These are phyloP conservation scores for Spongia lamella DNA, from an alignment of 37 sponge, comb jelly and placozoan species.

Conservation along the genomic window DNA sequence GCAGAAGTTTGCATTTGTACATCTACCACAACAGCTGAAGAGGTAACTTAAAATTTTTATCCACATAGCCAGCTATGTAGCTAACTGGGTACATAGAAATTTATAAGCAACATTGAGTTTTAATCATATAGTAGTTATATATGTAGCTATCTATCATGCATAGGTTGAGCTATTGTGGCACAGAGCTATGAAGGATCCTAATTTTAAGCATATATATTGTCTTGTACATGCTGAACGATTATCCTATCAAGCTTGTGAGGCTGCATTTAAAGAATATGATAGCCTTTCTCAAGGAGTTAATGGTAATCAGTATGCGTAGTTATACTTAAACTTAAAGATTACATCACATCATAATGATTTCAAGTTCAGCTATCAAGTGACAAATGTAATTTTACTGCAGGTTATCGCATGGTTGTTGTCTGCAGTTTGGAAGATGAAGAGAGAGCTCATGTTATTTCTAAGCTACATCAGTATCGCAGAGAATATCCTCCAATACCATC, in stretches of 20 bases:
- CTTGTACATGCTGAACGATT: conserved; percentile 69
- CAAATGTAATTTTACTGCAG: no score
- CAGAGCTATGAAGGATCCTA: conserved; percentile 69
- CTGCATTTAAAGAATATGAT: conserved; percentile 12
- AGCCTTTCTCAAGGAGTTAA: no score
- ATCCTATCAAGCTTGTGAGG: conserved; percentile 57
- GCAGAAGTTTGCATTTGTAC: conserved; percentile 70
- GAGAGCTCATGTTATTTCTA: no score
- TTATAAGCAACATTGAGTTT: background rate
- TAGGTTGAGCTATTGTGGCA: conserved; percentile 66
- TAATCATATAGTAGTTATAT: background rate
- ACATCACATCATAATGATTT: no score
- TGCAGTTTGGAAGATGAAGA: no score
- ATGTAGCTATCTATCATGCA: background rate
- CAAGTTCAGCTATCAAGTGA: no score
- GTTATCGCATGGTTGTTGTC: no score
- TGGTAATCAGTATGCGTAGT: no score
- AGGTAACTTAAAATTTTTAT: conserved; percentile 41
- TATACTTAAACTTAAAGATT: no score
- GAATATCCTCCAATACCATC: background rate
- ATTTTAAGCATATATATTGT: conserved; percentile 53
- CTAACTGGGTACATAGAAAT: no score
- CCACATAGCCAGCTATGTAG: no score
- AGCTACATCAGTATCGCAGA: no score
- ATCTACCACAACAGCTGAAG: conserved; percentile 58